Percentiles rank a stretch among this genome's conserved stretches.
phyloP scores from a whole-genome alignment of 2,113 vertebrate genomes.

The Salvator merianae region DNA sequence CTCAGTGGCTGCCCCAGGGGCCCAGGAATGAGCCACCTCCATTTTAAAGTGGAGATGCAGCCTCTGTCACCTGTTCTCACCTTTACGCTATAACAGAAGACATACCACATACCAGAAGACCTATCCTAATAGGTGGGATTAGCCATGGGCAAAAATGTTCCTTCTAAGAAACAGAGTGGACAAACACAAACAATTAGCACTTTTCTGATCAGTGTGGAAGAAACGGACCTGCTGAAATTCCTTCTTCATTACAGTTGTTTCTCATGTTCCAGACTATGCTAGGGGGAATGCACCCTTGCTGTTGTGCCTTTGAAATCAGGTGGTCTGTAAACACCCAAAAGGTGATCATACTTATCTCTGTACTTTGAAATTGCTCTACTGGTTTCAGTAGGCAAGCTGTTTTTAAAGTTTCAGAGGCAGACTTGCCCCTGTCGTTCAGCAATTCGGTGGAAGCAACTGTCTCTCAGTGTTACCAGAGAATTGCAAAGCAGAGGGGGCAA shows the following conservation, averaged over 20 bases:
- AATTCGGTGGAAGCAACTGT: not conserved
- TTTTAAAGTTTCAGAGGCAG: slow-evolving; percentile 13
- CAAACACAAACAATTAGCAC: too few relatives aligned
- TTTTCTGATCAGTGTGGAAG: too few relatives aligned
- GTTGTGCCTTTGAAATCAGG: not conserved
- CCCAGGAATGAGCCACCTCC: too few relatives aligned
- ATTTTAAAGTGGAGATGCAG: too few relatives aligned
- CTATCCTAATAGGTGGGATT: too few relatives aligned
- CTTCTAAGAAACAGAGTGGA: too few relatives aligned
- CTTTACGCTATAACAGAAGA: too few relatives aligned
- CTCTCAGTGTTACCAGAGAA: not conserved
- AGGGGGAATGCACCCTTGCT: not conserved
- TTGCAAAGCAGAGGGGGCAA: not conserved
- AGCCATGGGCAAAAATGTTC: too few relatives aligned
- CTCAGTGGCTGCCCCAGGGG: too few relatives aligned
- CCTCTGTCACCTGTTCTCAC: too few relatives aligned
- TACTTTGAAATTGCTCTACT: not conserved
- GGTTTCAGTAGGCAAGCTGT: not conserved
- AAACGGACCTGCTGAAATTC: not conserved
- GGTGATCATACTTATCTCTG: not conserved
- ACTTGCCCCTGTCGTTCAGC: not conserved
- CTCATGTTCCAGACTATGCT: not conserved
- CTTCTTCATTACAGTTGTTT: not conserved
- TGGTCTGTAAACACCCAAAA: not conserved
- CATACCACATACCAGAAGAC: too few relatives aligned